These are phyloP conservation scores for Montipora efflorescens DNA, from an alignment of 64 coral and sea anemone genomes.

Conservation along the genomic window DNA sequence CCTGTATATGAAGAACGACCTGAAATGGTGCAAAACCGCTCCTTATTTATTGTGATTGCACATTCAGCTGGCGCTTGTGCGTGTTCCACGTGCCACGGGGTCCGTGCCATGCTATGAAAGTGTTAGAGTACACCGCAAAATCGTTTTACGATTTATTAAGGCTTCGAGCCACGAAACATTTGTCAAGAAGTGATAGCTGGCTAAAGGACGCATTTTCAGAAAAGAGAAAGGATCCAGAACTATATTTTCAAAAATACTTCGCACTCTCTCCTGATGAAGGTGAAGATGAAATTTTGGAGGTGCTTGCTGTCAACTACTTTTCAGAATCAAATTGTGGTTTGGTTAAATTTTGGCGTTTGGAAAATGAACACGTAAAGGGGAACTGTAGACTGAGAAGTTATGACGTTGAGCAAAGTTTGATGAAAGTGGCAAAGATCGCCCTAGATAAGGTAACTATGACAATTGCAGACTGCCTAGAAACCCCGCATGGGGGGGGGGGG, in stretches of 20 bases:
- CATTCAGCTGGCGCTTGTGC: background rate
- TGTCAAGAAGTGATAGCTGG: background rate
- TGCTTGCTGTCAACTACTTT: background rate
- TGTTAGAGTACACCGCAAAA: background rate
- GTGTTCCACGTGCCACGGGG: background rate
- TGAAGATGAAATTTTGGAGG: background rate
- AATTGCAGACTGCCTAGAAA: too few relatives aligned
- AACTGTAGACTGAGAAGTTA: background rate
- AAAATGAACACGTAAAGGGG: background rate
- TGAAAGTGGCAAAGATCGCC: background rate
- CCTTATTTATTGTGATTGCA: background rate
- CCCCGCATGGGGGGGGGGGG: too few relatives aligned
- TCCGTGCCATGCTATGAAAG: background rate
- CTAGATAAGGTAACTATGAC: background rate
- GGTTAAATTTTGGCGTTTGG: background rate
- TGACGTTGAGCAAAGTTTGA: background rate
- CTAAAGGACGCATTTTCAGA: background rate
- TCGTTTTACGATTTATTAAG: background rate
- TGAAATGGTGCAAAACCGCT: background rate
- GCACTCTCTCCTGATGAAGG: background rate
- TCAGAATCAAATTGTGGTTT: conserved; percentile 6
- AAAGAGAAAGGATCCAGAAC: background rate
- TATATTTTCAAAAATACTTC: background rate
- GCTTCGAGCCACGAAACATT: background rate
- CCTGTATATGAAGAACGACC: too few relatives aligned